Evolutionary conservation across 2,113 vertebrate genomes (phyloP), one percentile per base, ranked within the genome.

Genomic region (Bagarius yarrelli): DNA sequence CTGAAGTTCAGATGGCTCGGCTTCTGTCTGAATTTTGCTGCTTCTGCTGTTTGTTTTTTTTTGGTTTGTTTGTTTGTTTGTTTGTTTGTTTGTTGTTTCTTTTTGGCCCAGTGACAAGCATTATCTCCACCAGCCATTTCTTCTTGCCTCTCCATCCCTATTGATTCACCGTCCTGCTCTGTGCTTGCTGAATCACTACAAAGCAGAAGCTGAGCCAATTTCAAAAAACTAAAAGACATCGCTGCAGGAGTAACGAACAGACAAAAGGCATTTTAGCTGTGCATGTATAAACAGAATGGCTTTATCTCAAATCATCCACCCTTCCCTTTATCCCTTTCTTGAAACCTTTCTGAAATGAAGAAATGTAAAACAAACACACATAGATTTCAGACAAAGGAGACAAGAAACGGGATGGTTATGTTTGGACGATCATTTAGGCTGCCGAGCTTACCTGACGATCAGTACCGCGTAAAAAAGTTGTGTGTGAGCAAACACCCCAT

Each of bases 151-250:
- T 50, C 23, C 72, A 75, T 69, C 16, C 32, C 12, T 70, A 30
- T 56, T 1, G 36, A 25, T 75, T n/a, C 70, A 56, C 55, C 66
- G 52, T 69, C 75, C 63, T 73, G 81, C 19, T 27, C 69, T 71
- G 81, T 83, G 67, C 59, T 64, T 73, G 72, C 72, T n/a, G 30
- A 75, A 75, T 53, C 34, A 18, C 52, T 76, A 21, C 32, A 52
- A 63, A 19, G 64, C 36, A 53, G 27, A 59, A 25, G 14, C 34
- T 32, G 40, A 80, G 25, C 44, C 76, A 73, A 50, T 66, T 27
- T n/a, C n/a, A 27, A 47, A 47, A 47, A 61, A 61, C 8, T 19
- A 21, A 19, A 61, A 15, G 40, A 47, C 47, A 34, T 18, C 19
- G 9, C 18, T 14, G 30, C 59, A 19, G n/a, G 40, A 6, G 18